Conservation (phyloP, 2,113 vertebrate genomes). For the Psettodes erumei region DNA sequence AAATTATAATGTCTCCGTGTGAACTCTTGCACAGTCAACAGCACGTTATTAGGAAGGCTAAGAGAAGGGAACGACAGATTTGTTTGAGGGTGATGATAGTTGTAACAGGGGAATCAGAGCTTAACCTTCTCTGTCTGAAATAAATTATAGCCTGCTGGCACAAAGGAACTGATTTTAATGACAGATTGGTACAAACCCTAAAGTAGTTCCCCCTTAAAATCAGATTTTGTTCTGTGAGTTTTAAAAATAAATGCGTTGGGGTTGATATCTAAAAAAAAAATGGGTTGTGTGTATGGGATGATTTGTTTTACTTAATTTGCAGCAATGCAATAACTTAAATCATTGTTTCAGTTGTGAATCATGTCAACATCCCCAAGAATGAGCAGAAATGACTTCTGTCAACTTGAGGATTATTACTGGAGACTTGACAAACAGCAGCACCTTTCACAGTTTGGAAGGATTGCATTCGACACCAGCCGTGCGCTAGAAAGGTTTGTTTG, state of each 20-base stretch:
- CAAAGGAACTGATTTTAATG: constrained; percentile 5
- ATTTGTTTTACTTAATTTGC: constrained; percentile 1
- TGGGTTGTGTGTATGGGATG: neutral
- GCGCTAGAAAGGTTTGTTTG: constrained; percentile 35
- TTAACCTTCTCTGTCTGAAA: neutral
- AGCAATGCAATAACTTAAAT: neutral
- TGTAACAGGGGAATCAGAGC: constrained; percentile 9
- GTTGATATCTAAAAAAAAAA: neutral
- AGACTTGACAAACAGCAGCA: constrained; percentile 15
- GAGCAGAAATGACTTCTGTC: constrained; percentile 40
- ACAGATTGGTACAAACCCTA: neutral
- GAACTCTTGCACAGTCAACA: constrained; percentile 8
- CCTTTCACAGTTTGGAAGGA: constrained; percentile 25
- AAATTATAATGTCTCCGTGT: neutral
- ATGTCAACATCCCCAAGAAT: constrained; percentile 2
- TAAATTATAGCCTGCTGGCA: constrained; percentile 22
- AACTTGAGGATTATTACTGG: constrained; percentile 29
- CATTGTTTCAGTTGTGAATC: neutral
- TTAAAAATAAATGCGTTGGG: neutral
- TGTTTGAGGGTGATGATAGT: constrained; percentile 10
- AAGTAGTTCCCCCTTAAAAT: constrained; percentile 21
- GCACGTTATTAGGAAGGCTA: neutral
- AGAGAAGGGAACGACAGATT: neutral
- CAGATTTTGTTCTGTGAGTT: neutral
- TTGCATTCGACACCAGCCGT: constrained; percentile 24